These are phyloP conservation scores for Drosophila mimica DNA, from an alignment of 2,888 invertebrate genomes.

Conservation along the genomic window DNA sequence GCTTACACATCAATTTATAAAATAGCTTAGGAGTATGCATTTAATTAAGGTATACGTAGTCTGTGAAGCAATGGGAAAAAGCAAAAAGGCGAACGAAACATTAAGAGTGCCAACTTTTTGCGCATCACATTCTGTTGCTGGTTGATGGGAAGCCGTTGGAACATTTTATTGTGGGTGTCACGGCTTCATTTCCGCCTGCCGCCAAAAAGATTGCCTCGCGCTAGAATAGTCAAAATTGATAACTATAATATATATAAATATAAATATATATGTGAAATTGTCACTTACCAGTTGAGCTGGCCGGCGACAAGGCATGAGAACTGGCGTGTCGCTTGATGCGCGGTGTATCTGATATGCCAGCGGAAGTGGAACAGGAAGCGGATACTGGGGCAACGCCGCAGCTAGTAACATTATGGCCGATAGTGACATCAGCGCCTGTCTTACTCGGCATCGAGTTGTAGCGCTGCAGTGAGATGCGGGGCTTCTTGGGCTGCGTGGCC, in stretches of 20 bases:
- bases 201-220: constrained; percentile 69
- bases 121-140: constrained; percentile 55
- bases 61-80: constrained; percentile 17
- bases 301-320: constrained; percentile 69
- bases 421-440: constrained; percentile 27
- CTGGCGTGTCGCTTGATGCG: constrained; percentile 82
- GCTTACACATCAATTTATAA: constrained; percentile 46
- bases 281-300: constrained; percentile 58
- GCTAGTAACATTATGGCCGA: constrained; percentile 7
- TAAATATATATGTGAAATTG: background rate
- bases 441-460: constrained; percentile 83
- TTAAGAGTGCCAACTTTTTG: constrained; percentile 34
- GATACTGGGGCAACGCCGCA: constrained; percentile 12
- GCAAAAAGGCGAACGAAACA: constrained; percentile 34
- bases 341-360: constrained; percentile 34
- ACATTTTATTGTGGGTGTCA: constrained; percentile 16
- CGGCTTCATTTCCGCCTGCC: constrained; percentile 64
- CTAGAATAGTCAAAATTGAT: constrained; percentile 36
- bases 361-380: constrained; percentile 23
- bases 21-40: constrained; percentile 45
- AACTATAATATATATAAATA: background rate
- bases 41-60: constrained; percentile 53
- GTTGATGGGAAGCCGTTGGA: constrained; percentile 32
- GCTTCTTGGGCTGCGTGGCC: constrained; percentile 72
- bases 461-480: constrained; percentile 77